Base-by-base conservation (phyloP, 2,797 vertebrate genomes). In the Coccyzus lansbergi region DNA sequence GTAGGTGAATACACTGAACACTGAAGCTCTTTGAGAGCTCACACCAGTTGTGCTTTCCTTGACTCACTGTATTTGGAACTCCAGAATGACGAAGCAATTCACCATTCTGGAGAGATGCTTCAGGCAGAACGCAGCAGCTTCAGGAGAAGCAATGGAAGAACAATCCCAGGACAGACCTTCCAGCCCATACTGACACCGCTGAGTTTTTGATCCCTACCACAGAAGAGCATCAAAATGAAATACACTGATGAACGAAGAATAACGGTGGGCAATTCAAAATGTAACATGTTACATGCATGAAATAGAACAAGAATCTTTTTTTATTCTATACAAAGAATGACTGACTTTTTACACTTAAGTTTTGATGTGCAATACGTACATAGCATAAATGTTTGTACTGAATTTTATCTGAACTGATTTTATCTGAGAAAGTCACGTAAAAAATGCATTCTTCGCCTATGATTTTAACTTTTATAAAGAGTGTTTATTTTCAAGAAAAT, bases 281-380 rank as follows among this genome's bases (percentile, higher is more conserved):
- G 13, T 7, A 88, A 42, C 9, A 3, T n/a, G n/a, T 92, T 91
- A 60, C 46, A 83, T 83, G 74, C 86, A 53, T 64, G 67, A 88
- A 93, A 75, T 87, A 93, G 92, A 92, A 97, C 92, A 95, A 96
- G 91, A 90, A 93, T 67, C 44, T 82, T 92, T 67, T 67, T 96
- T 97, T 96, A 94, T 96, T 96, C 86, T 93, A 55, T 93, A 94
- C 92, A 97, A 97, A 96, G 89, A 93, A 91, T 33, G 46, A 71
- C 75, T 90, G 63, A 59, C 65, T 87, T 92, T 94, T 92, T 95
- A 93, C 91, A 94, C 59, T 76, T 42, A 52, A 81, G 78, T 95
- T 92, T 75, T 52, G 55, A 82, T 90, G 84, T 78, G 71, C 77
- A 84, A 46, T 86, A 77, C 34, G 86, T 91, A 94, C 93, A 85